Evolutionary conservation across 2,113 vertebrate genomes (phyloP), one percentile per base, ranked within the genome.

Genomic region (Chitala chitala): DNA sequence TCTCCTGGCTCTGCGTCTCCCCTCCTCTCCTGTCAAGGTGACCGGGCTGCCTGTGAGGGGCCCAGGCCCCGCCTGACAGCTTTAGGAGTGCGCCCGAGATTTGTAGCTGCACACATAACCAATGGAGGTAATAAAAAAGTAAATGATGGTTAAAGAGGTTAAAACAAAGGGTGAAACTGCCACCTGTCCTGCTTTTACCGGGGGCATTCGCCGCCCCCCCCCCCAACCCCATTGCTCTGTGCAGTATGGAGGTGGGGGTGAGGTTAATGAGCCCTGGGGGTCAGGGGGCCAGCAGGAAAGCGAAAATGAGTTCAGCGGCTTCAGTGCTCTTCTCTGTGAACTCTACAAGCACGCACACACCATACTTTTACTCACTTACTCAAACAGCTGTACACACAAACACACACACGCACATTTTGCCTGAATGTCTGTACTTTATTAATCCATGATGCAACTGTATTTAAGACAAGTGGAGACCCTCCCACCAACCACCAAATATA

Each of bases 71-170:
- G 78, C 54, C 84, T 91, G 89, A 91, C 89, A 91, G 89, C 85
- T 90, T 89, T 90, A 89, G 89, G 89, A 88, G 87, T 68, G 78
- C 83, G 79, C 78, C 73, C 10, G 82, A 91, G 88, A 90, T 90
- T 91, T 91, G 89, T 91, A 78, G 84, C 84, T 82, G 78, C 65
- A 78, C 80, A 86, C 87, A 86, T 85, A 86, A 87, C 77, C 82
- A 86, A 82, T 81, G 80, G 74, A 80, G 83, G 85, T 82, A 87
- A 90, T 90, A 90, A 89, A 80, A 77, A 75, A 78, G 82, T 81
- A 83, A 86, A 79, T 84, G 84, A 90, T 87, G 85, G 88, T 86
- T 84, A 85, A 86, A 90, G 86, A 91, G 87, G 88, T 89, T 89
- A 88, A 90, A 90, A 88, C 86, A 88, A 85, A 76, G 88, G 83